Conservation (phyloP, 1,140 invertebrate genomes). For the Drosophila persimilis region DNA sequence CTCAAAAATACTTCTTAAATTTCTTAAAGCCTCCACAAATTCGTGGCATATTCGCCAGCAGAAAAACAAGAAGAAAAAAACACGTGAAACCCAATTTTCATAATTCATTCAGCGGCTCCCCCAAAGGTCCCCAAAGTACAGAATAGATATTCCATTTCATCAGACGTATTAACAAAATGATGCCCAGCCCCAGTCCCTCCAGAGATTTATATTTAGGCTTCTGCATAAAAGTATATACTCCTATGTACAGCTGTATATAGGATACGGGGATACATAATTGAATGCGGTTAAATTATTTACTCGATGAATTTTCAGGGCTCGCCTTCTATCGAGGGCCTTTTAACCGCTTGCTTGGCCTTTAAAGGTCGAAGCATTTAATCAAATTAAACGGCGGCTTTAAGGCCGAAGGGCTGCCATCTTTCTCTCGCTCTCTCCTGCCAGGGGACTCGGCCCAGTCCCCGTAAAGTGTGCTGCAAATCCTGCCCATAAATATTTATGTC, state of each 20-base stretch:
- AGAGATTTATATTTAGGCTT: conserved; percentile 45
- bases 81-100: conserved; percentile 28
- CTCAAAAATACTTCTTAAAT: neutral
- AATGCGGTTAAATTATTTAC: conserved; percentile 72
- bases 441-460: neutral
- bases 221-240: conserved; percentile 13
- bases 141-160: conserved; percentile 48
- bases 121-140: conserved; percentile 26
- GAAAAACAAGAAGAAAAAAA: neutral
- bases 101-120: conserved; percentile 33
- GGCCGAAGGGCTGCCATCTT: conserved; percentile 5
- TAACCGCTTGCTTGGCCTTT: conserved; percentile 20
- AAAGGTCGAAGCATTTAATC: conserved; percentile 63
- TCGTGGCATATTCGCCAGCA: conserved; percentile 2
- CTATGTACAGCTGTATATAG: conserved; percentile 11
- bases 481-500: conserved; percentile 34
- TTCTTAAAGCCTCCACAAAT: neutral
- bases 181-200: conserved; percentile 17
- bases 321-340: conserved; percentile 12
- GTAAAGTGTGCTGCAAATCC: conserved; percentile 43
- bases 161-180: conserved; percentile 35
- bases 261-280: conserved; percentile 70
- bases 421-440: neutral
- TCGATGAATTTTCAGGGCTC: conserved; percentile 42
- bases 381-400: conserved; percentile 75